These are phyloP conservation scores for Phymatocera aterrima DNA, from an alignment of 2,888 invertebrate species.

Conservation along the genomic window DNA sequence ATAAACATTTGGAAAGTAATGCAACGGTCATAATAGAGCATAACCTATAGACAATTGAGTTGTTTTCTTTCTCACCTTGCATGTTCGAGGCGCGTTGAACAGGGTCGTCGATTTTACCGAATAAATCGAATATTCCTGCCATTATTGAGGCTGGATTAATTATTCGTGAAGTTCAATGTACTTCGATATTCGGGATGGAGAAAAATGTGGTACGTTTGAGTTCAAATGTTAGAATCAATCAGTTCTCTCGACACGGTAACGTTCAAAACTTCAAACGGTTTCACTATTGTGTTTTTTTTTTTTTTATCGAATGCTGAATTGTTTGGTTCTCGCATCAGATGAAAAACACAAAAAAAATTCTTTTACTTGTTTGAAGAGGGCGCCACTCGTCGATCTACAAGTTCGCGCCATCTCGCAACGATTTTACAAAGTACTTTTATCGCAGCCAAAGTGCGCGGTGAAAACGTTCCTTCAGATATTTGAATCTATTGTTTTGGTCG, in stretches of 20 bases:
- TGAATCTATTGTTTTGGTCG: too few species aligned
- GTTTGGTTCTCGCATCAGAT: too few species aligned
- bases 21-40: background rate
- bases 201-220: background rate
- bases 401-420: background rate
- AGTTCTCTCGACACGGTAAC: background rate
- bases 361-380: background rate
- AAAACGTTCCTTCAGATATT: background rate
- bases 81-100: conserved; percentile 12
- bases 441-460: background rate
- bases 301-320: background rate
- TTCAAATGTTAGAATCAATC: background rate
- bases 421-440: background rate
- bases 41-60: conserved; percentile 16
- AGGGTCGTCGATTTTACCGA: conserved; percentile 11
- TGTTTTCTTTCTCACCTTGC: background rate
- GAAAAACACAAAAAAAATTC: too few species aligned
- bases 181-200: background rate
- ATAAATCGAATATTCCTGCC: conserved; percentile 40
- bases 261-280: too few species aligned
- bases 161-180: background rate
- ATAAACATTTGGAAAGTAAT: background rate
- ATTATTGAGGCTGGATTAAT: background rate
- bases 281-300: too few species aligned
- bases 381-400: background rate